These are phyloP conservation scores for Tetramorium bicarinatum DNA, from an alignment of 2,888 invertebrate genomes.

Conservation along the genomic window DNA sequence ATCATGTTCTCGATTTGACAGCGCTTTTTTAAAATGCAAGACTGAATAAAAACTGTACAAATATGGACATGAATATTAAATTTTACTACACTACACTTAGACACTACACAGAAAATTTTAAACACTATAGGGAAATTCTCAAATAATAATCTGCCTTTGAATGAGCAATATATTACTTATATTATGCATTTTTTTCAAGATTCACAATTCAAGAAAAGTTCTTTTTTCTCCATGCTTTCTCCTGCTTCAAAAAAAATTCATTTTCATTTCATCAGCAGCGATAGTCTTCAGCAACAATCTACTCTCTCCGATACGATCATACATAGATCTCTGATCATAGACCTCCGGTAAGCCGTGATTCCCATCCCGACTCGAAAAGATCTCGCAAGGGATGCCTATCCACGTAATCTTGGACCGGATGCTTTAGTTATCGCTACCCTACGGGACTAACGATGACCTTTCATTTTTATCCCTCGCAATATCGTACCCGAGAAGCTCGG, in stretches of 20 bases:
- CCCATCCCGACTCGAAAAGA: not conserved
- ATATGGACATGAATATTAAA: not conserved
- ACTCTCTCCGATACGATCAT: not conserved
- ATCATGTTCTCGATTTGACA: not conserved
- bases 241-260: not conserved
- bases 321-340: not conserved
- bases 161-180: not conserved
- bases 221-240: not conserved
- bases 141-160: not conserved
- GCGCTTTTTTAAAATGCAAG: not conserved
- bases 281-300: not conserved
- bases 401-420: not conserved
- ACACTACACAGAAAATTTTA: not conserved
- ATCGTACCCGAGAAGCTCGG: not conserved
- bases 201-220: not conserved
- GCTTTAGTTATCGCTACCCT: not conserved
- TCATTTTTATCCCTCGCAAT: slow-evolving; percentile 20
- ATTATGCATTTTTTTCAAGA: not conserved
- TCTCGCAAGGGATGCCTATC: not conserved
- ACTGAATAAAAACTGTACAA: not conserved
- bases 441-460: slow-evolving; percentile 7
- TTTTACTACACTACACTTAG: not conserved
- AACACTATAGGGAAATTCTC: not conserved
- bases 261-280: not conserved
- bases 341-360: not conserved